Evolutionary conservation across 2,797 vertebrate species (phyloP).

Genomic region (Acrossocheilus wenchowensis): DNA sequence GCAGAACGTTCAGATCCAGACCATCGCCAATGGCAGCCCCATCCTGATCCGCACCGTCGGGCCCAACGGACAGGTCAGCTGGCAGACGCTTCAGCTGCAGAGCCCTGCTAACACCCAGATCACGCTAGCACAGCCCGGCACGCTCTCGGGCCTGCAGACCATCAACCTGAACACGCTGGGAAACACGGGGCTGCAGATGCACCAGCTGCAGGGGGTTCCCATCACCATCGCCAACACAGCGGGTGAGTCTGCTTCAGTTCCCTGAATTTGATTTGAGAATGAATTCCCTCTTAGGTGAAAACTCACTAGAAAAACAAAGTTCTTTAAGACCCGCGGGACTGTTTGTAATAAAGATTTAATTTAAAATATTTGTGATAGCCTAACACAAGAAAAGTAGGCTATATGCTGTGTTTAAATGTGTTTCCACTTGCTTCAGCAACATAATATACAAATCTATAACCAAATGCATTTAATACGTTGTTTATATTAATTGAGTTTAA

Average conservation of each 20-base stretch:
- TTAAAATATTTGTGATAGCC: no score
- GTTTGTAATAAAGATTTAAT: no score
- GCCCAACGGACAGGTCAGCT: conserved; percentile 94
- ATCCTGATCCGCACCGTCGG: conserved; percentile 93
- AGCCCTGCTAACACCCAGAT: conserved; percentile 91
- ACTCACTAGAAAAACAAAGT: no score
- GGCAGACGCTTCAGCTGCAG: conserved; percentile 96
- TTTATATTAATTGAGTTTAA: no score
- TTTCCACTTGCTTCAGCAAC: no score
- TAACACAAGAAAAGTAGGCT: no score
- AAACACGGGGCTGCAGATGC: conserved; percentile 91
- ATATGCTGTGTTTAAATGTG: no score
- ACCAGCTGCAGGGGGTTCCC: conserved; percentile 92
- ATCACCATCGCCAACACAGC: conserved; percentile 85
- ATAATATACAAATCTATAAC: no score
- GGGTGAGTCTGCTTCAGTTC: conserved; percentile 76
- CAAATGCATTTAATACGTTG: no score
- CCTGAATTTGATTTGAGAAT: no score
- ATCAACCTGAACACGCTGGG: conserved; percentile 95
- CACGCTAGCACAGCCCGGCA: conserved; percentile 90
- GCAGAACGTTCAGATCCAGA: conserved; percentile 89
- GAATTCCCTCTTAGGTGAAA: no score
- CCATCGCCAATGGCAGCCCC: conserved; percentile 88
- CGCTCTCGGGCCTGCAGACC: conserved; percentile 93
- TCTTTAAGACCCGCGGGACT: no score